Percentiles rank a stretch among this genome's conserved stretches.
phyloP scores from a whole-genome alignment of 1,140 invertebrate species.

The Archegozetes longisetosus region DNA sequence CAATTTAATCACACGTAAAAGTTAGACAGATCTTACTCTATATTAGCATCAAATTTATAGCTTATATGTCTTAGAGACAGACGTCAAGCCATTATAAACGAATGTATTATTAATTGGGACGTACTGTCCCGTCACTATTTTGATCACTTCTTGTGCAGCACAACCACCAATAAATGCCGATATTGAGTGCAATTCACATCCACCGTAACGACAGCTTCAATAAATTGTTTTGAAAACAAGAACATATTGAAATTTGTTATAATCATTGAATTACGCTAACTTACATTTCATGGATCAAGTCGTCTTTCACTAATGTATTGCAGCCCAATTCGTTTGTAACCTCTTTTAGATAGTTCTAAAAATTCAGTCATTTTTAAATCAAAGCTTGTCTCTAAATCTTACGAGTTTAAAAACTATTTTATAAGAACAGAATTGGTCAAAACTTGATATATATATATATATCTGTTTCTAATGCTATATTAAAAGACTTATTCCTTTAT shows the following conservation, averaged over 20 bases:
- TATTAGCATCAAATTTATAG: conserved; percentile 26
- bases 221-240: neutral
- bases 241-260: neutral
- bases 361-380: conserved; percentile 3
- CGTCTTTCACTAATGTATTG: conserved; percentile 59
- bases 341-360: conserved; percentile 13
- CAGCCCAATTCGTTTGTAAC: conserved; percentile 69
- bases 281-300: conserved; percentile 80
- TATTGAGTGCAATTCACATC: conserved; percentile 83
- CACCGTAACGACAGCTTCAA: conserved; percentile 60
- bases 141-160: conserved; percentile 89
- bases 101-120: conserved; percentile 89
- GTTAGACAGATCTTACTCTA: too few relatives aligned
- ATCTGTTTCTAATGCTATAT: too few relatives aligned
- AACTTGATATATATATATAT: too few relatives aligned
- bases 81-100: conserved; percentile 84
- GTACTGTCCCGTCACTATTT: conserved; percentile 92
- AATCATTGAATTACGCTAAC: conserved; percentile 16
- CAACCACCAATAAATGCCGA: conserved; percentile 83
- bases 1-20: too few relatives aligned
- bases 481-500: too few relatives aligned
- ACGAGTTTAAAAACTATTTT: conserved; percentile 5
- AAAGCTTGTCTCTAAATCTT: too few relatives aligned
- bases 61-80: conserved; percentile 51
- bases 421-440: too few relatives aligned